Conservation (phyloP, 2,888 invertebrate species). For the Abscondita cerata region DNA sequence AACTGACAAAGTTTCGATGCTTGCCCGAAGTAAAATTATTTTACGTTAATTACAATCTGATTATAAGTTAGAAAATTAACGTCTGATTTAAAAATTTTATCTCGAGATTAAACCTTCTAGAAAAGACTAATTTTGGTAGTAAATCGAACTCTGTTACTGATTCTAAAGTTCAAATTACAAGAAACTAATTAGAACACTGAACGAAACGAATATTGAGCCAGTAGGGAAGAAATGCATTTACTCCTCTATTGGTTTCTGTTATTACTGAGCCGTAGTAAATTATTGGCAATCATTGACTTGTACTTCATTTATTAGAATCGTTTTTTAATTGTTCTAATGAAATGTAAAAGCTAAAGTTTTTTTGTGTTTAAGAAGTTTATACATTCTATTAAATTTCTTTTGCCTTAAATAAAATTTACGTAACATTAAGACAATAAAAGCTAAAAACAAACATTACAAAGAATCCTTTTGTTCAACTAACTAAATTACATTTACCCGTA, state of each 20-base stretch:
- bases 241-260: not conserved
- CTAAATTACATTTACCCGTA: no score
- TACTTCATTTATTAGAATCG: not conserved
- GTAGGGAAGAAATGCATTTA: slow-evolving; percentile 6
- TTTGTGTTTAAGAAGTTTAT: no score
- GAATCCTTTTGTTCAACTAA: no score
- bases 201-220: not conserved
- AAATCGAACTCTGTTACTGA: slow-evolving; percentile 14
- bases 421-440: no score
- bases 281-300: not conserved
- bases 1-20: no score
- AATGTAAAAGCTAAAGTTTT: no score
- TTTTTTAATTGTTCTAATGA: no score
- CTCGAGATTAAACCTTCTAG: slow-evolving; percentile 11
- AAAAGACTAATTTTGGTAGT: slow-evolving; percentile 8
- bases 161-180: slow-evolving; percentile 10
- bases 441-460: no score
- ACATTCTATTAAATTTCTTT: no score
- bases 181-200: slow-evolving; percentile 7
- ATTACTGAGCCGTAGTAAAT: not conserved
- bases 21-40: not conserved
- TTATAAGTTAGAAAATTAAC: slow-evolving; percentile 14
- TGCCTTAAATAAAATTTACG: no score
- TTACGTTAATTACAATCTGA: slow-evolving; percentile 8
- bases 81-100: slow-evolving; percentile 23